phyloP scores from a whole-genome alignment of 2,113 vertebrate species.

The Ceuthmochares aereus region DNA sequence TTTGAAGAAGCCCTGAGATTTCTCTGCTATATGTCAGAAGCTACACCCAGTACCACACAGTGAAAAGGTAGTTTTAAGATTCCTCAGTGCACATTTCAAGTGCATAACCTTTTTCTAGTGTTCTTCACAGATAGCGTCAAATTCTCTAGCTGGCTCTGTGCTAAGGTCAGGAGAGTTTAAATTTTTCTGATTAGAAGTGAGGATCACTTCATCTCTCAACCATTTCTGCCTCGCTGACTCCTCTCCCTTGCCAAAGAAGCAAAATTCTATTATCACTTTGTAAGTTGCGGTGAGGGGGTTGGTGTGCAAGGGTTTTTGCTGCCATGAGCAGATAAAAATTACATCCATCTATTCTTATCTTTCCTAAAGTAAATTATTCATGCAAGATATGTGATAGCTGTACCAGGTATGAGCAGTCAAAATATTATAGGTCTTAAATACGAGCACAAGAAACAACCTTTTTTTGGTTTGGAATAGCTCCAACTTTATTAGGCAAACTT shows the following conservation, averaged over 20 bases:
- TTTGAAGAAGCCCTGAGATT: background rate
- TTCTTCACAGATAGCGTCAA: background rate
- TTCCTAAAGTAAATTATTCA: slow-evolving; percentile 11
- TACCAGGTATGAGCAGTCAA: background rate
- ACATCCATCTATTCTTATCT: background rate
- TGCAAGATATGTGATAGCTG: background rate
- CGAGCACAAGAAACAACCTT: background rate
- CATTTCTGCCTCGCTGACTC: background rate
- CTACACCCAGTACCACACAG: background rate
- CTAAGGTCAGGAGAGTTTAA: background rate
- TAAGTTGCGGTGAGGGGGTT: background rate
- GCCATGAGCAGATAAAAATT: slow-evolving; percentile 26
- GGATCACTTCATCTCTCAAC: background rate
- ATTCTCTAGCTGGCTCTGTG: background rate
- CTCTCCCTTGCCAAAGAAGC: background rate
- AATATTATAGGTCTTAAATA: background rate
- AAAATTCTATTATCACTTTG: background rate
- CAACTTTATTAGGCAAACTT: background rate
- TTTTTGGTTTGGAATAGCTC: background rate
- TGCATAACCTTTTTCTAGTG: background rate
- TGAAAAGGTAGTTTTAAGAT: background rate
- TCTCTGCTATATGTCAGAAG: background rate
- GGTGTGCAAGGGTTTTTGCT: background rate
- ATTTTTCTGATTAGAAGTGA: slow-evolving; percentile 3
- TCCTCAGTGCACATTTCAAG: background rate